phyloP scores from a whole-genome alignment of 2,888 invertebrate genomes.

The Cheilosia vulpina region DNA sequence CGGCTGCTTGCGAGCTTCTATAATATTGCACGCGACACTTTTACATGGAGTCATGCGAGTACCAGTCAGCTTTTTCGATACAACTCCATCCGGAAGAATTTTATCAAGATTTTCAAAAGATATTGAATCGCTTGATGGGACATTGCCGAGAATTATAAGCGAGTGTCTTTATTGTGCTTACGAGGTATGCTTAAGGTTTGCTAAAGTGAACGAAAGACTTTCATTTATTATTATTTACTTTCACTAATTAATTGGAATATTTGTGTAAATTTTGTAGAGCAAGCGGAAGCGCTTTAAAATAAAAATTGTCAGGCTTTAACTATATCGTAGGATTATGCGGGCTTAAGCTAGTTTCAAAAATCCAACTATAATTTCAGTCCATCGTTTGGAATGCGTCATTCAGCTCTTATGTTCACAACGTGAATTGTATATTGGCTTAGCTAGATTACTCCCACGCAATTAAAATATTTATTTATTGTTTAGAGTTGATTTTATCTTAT shows the following conservation, averaged over 20 bases:
- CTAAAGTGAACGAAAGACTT: constrained; percentile 2
- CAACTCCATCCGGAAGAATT: constrained; percentile 87
- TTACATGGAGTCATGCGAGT: constrained; percentile 84
- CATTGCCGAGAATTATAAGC: constrained; percentile 84
- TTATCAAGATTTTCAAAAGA: constrained; percentile 85
- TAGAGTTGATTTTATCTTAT: too few species aligned
- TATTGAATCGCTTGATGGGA: constrained; percentile 83
- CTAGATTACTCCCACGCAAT: too few species aligned
- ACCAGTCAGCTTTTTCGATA: constrained; percentile 86
- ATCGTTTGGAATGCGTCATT: too few species aligned
- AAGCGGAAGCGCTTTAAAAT: not conserved
- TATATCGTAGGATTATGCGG: not conserved
- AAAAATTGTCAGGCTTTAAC: not conserved
- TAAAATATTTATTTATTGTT: too few species aligned
- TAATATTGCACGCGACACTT: constrained; percentile 82
- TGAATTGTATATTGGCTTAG: too few species aligned
- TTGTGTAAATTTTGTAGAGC: constrained; percentile 35
- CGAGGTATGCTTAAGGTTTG: constrained; percentile 83
- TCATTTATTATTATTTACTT: constrained; percentile 6
- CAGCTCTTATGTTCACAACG: too few species aligned
- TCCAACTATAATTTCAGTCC: too few species aligned
- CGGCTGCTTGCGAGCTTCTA: constrained; percentile 83
- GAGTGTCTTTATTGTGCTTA: constrained; percentile 86
- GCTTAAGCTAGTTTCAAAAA: not conserved
- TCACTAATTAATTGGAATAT: constrained; percentile 1